These are phyloP conservation scores for Alfaro cultratus DNA, from an alignment of 2,797 vertebrate species.

Conservation along the genomic window DNA sequence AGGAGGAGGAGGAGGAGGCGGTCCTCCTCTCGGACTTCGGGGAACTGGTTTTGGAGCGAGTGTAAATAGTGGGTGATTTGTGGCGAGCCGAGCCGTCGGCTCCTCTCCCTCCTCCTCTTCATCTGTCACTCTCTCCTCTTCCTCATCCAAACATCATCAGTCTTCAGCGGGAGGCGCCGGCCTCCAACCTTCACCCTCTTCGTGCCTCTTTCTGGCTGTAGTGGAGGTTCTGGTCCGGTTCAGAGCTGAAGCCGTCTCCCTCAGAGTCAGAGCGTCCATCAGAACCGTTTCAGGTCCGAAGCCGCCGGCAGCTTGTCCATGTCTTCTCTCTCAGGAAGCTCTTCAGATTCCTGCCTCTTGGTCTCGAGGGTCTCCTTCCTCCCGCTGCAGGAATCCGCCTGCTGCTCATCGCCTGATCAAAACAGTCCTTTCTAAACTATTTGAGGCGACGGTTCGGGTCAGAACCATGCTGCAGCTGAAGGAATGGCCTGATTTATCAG, in stretches of 20 bases:
- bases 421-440: background rate
- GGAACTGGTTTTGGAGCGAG: slow-evolving; percentile 56
- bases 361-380: slow-evolving; percentile 26
- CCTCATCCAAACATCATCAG: slow-evolving; percentile 33
- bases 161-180: slow-evolving; percentile 21
- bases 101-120: slow-evolving; percentile 40
- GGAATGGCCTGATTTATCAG: background rate
- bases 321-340: background rate
- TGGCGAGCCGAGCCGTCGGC: slow-evolving; percentile 46
- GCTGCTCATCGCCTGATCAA: background rate
- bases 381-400: slow-evolving; percentile 1
- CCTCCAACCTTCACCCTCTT: background rate
- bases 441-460: background rate
- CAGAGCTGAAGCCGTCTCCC: background rate
- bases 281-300: background rate
- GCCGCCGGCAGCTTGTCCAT: background rate
- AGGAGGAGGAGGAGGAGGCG: slow-evolving; percentile 14
- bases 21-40: slow-evolving; percentile 41
- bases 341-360: slow-evolving; percentile 23
- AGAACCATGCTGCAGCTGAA: background rate
- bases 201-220: background rate
- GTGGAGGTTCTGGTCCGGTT: background rate
- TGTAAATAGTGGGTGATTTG: slow-evolving; percentile 72
- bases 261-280: background rate
- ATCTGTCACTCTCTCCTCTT: slow-evolving; percentile 16